Evolutionary conservation across 2,113 vertebrate species (phyloP), one percentile per base, ranked within the genome.

Genomic region (Apaloderma vittatum): DNA sequence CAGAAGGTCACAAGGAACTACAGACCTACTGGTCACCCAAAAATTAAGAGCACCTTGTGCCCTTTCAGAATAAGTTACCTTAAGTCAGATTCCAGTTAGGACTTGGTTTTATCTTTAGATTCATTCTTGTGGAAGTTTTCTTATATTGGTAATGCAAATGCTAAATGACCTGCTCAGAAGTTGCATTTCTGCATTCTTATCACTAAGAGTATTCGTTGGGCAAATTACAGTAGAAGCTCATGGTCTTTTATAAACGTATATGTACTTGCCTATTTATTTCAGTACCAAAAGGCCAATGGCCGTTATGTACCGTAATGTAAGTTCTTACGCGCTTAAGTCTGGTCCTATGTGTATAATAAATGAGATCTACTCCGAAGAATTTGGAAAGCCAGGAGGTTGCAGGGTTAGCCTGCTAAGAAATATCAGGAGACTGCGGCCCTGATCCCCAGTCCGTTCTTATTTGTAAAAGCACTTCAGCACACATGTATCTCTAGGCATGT

Each of bases 381-480:
- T 95, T 96, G 95, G 94, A 97, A 97, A 97, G 91, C 97, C 93
- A 79, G 95, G 86, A 97, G 97, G 92, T 94, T 96, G 83, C 70
- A 79, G 94, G 94, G 96, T 97, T 97, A 97, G 95, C 92, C 70
- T 97, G 95, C 96, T 92, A 78, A 78, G 86, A 90, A 97, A 91
- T 95, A 86, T 51, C 97, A 91, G 46, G 92, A 86, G 96, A 97
- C 92, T 91, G 92, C 92, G 94, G 94, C 94, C 94, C 96, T 96
- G 95, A 97, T 95, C 94, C 92, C 82, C 94, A 96, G 96, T 96
- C 93, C 80, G 24, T 97, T 94, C 94, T 85, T 94, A 94, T 97
- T 97, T 96, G 95, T 87, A 88, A 87, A 94, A 96, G 95, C 94
- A 97, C 96, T 97, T 97, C 91, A 94, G 86, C 95, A 94, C 94